Evolutionary conservation across 2,797 vertebrate species (phyloP).

Genomic region (Poecilia gillii): DNA sequence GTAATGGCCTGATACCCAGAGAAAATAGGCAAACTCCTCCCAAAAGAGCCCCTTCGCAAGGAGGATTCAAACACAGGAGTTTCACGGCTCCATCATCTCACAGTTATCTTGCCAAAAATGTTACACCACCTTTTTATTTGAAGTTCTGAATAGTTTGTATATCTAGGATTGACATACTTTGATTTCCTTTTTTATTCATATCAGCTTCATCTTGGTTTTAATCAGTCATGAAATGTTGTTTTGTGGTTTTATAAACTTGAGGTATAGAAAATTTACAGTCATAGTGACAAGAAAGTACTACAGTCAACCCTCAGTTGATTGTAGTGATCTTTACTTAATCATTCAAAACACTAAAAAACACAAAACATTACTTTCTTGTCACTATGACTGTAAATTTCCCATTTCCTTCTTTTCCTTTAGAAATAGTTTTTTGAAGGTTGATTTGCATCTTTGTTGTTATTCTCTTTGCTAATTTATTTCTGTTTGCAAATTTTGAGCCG

Average conservation of each 20-base stretch:
- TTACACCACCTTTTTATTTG: not conserved
- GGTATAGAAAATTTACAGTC: slow-evolving; percentile 4
- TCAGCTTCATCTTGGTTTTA: not conserved
- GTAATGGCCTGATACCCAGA: not conserved
- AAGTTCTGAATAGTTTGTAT: not conserved
- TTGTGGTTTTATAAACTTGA: not conserved
- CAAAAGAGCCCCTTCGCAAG: not conserved
- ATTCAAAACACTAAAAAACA: too few relatives aligned
- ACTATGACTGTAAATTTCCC: slow-evolving; percentile 15
- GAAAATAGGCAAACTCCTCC: not conserved
- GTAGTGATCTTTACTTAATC: not conserved
- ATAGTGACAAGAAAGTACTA: not conserved
- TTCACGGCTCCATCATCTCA: not conserved
- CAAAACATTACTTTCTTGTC: not conserved
- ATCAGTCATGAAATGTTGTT: not conserved
- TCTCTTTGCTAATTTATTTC: slow-evolving; percentile 44
- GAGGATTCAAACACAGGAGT: not conserved
- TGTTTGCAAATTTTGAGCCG: slow-evolving; percentile 5
- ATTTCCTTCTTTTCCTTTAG: slow-evolving; percentile 11
- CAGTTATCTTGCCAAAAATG: not conserved
- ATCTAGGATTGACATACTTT: not conserved
- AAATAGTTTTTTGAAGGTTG: slow-evolving; percentile 16
- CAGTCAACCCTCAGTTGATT: not conserved
- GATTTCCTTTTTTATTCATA: not conserved
- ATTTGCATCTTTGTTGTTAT: slow-evolving; percentile 28